Evolutionary conservation across 2,888 invertebrate species (phyloP).

Genomic region (Aphidius colemani): DNA sequence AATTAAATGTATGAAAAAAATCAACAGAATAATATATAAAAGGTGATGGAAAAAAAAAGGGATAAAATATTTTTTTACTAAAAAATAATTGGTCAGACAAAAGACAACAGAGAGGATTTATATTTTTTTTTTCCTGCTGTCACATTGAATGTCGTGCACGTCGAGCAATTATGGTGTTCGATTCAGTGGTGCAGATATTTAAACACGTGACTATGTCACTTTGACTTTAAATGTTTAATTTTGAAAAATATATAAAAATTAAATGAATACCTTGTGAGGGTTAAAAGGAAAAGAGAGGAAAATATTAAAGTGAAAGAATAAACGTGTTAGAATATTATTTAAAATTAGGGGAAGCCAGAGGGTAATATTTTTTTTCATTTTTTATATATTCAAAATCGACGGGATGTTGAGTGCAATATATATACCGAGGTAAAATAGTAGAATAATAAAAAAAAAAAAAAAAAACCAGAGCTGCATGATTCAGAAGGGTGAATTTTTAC

Average conservation of each 20-base stretch:
- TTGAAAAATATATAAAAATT: too few species aligned
- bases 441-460: not conserved
- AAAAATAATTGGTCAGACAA: slow-evolving; percentile 16
- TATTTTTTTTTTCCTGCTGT: not conserved
- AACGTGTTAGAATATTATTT: not conserved
- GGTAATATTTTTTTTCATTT: not conserved
- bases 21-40: not conserved
- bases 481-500: slow-evolving; percentile 39
- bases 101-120: not conserved
- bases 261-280: too few species aligned
- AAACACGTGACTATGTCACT: slow-evolving; percentile 10
- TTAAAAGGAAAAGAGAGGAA: not conserved
- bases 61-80: not conserved
- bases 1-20: not conserved
- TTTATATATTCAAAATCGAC: not conserved
- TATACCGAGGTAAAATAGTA: not conserved
- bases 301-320: not conserved
- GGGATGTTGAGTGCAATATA: slow-evolving; percentile 5
- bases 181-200: not conserved
- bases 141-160: not conserved
- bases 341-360: not conserved
- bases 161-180: slow-evolving; percentile 1
- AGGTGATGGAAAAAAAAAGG: slow-evolving; percentile 1
- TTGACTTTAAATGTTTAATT: too few species aligned
- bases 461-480: slow-evolving; percentile 33